Conservation (phyloP, 2,888 invertebrate species). For the Seira ritae region DNA sequence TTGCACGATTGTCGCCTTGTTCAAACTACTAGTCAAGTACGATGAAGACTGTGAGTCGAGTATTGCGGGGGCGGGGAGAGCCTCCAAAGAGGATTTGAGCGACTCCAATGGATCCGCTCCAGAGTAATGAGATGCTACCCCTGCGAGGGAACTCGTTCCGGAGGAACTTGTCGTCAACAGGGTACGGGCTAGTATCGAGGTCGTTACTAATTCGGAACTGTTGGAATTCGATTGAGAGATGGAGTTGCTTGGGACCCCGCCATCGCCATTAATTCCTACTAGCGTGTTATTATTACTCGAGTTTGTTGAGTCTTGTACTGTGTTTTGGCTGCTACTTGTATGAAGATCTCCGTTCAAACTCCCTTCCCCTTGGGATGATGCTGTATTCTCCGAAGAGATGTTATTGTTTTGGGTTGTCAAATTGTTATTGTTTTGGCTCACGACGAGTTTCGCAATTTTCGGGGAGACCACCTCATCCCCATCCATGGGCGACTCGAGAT, state of each 20-base stretch:
- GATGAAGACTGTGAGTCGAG: slow-evolving; percentile 30
- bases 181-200: slow-evolving; percentile 72
- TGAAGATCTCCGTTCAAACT: neutral
- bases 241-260: slow-evolving; percentile 30
- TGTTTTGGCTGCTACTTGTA: slow-evolving; percentile 34
- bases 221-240: too few species aligned
- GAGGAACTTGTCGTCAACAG: slow-evolving; percentile 67
- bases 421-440: slow-evolving; percentile 45
- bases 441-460: slow-evolving; percentile 60
- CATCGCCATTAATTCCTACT: slow-evolving; percentile 59
- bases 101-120: slow-evolving; percentile 68
- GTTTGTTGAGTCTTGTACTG: slow-evolving; percentile 35
- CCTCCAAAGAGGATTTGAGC: slow-evolving; percentile 69
- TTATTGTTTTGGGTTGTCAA: neutral
- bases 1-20: slow-evolving; percentile 52
- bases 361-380: neutral
- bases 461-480: slow-evolving; percentile 68
- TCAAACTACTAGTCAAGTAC: slow-evolving; percentile 18
- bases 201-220: slow-evolving; percentile 72
- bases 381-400: neutral
- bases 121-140: slow-evolving; percentile 28
- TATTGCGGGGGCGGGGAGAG: slow-evolving; percentile 67
- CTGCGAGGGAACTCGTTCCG: slow-evolving; percentile 22
- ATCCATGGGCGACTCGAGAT: slow-evolving; percentile 67
- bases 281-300: slow-evolving; percentile 20